Base-by-base conservation (phyloP, 1,140 invertebrate genomes). In the Caenorhabditis elegans region DNA sequence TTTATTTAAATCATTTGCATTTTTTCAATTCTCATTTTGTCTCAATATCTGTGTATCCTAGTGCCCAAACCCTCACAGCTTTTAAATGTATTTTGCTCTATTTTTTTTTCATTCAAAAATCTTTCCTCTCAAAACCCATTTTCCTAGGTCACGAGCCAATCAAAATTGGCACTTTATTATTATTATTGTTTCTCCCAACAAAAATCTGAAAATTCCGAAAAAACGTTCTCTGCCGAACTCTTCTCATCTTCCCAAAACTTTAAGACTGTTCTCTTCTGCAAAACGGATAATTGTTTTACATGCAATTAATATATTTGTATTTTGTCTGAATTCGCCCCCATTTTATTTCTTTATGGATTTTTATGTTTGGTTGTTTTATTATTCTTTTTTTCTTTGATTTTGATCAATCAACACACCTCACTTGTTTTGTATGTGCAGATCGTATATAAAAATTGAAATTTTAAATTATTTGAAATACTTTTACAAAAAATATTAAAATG, bases 301-400 rank as follows among this genome's bases (percentile, higher is more conserved):
- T 70, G 60, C 60, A 70, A 70, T 70, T 70, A 70, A 70, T 36
- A 70, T 70, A 70, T 70, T 70, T 70, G 60, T 70, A 70, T 39
- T 70, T 39, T 70, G 60, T 19, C 60, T 34, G 55, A 60, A 60
- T 34, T 60, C n/a, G n/a, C n/a, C n/a, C n/a, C n/a, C 5, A 1
- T 48, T 26, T 26, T 26, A 3, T 34, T 60, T 60, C 24, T 24
- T 17, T 31, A 31, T 60, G 26, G 28, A 53, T 26, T 11, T 24
- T 8, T 3, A 5, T 53, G 8, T 26, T 5, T 53, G 3, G 11
- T 53, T 31, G 26, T 24, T 39, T 70, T 70, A 8, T 15, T 70
- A 39, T 70, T 70, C 8, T 39, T 11, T 22, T 70, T 70, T 22
- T 11, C 28, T 19, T 19, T 65, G 2, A 19, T 70, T 39, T n/a